Evolutionary conservation across 1,140 invertebrate genomes (phyloP), one percentile per base, ranked within the genome.

Genomic region (Trialeurodes vaporariorum): DNA sequence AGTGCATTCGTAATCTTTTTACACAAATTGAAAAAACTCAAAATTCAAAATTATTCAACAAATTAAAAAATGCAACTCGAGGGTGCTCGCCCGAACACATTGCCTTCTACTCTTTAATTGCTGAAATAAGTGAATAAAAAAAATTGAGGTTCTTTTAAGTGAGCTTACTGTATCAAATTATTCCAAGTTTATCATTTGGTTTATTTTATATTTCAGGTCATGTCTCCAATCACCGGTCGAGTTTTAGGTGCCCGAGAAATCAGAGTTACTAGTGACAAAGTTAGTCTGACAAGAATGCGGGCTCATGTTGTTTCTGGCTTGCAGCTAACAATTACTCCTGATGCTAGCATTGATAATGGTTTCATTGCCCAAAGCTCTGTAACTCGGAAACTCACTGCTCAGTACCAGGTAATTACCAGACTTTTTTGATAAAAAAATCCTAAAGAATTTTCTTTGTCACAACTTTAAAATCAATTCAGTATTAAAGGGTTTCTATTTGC

Each of bases 191-290:
- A 67, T 63, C 2, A 25, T 64, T 69, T 60, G 63, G 63, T 70
- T 69, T 69, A 64, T 62, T 67, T 34, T 21, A 21, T 58, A 61
- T 70, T 73, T 2, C 74, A 88, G 86, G 89, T 94, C 12, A 75
- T 96, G 21, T 96, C 94, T 0, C 92, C 94, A 0, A 92, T 96
- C 27, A 93, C 92, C 2, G 93, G 94, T 1, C 83, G 91, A 23
- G 91, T 96, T 0, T 90, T 96, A 72, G 95, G 93, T 24, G 87
- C 92, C 0, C 89, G 90, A 67, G 94, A 98, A 81, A 86, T 98
- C 11, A 83, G 91, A 1, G 93, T 98, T 21, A 89, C 88, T 13
- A 93, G 90, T 75, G 94, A 97, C 76, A 93, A 94, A 75, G 93
- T 96, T 0, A 88, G 86, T 13, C 84, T 98, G 12, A 86, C 87